Base-by-base conservation (phyloP, 23 tunicate genomes). In the Ascidia mentula region DNA sequence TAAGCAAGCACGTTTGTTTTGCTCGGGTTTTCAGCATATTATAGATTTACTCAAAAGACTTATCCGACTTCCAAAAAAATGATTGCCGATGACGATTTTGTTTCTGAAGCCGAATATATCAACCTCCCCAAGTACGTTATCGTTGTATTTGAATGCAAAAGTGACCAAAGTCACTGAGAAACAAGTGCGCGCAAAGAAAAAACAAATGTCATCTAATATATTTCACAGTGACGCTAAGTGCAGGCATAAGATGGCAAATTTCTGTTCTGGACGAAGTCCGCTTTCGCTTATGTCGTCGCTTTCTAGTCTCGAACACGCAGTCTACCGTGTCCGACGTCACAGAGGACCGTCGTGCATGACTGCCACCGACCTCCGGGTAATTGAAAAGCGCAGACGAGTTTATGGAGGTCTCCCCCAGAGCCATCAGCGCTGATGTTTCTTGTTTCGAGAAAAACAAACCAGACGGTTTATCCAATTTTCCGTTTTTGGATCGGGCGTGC, bases 321-420 rank as follows among this genome's bases (percentile, higher is more conserved):
- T 53, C 65, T 3, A 53, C 28, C 65, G 65, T 53, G 13, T 53
- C 65, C 24, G 65, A 53, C 65, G 65, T 53, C 65, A 53, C 65
- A 5, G 65, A 53, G 28, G 65, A 3, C 28, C 24, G 65, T 20
- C 65, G 24, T 28, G 65, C 65, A 53, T 53, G 12, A 28, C 65
- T 9, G 65, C 22, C 12, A 26, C 22, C 65, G 65, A 26, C 65
- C 12, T 3, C 2, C 13, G 65, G 65, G 24, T 53, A 53, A 53
- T 53, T 53, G 65, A 26, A 53, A 53, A 53, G 65, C 65, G 65
- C 22, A 9, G 65, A 53, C 4, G 12, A 3, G 65, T 53, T 53
- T 53, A 53, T 9, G 65, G 13, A 1, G 28, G 28, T 28, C 13
- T 53, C 65, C 12, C 24, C 65, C 65, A 53, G 13, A 3, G 65